These are phyloP conservation scores for Perognathus longimembris DNA, from an alignment of 2,113 vertebrate genomes.

Conservation along the genomic window DNA sequence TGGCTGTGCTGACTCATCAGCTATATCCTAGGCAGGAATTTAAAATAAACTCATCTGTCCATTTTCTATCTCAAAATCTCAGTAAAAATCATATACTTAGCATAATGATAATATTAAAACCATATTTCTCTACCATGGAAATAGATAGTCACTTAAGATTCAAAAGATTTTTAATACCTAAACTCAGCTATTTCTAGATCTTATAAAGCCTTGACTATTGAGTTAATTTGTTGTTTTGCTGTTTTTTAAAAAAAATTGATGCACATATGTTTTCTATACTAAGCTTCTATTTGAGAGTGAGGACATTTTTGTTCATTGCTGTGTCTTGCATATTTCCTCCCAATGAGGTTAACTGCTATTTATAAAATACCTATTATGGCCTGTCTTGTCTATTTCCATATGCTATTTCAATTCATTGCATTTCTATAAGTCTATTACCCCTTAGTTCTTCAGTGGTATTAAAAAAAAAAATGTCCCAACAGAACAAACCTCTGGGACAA, in stretches of 20 bases:
- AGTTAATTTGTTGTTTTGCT: not conserved
- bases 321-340: not conserved
- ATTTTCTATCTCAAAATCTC: not conserved
- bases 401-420: not conserved
- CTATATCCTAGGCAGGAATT: not conserved
- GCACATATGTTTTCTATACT: not conserved
- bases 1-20: not conserved
- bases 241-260: not conserved
- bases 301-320: not conserved
- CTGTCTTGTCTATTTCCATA: not conserved
- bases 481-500: not conserved
- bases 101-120: not conserved
- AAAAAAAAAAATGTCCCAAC: not conserved
- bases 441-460: not conserved
- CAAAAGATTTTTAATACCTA: not conserved
- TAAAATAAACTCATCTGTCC: not conserved
- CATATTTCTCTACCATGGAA: accelerated
- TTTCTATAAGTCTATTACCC: not conserved
- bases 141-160: not conserved
- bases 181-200: not conserved
- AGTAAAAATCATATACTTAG: not conserved
- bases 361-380: not conserved
- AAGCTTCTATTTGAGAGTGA: not conserved
- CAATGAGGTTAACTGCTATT: not conserved
- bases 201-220: not conserved